Conservation (phyloP, 2,888 invertebrate genomes). For the Drosophila melanosoma region DNA sequence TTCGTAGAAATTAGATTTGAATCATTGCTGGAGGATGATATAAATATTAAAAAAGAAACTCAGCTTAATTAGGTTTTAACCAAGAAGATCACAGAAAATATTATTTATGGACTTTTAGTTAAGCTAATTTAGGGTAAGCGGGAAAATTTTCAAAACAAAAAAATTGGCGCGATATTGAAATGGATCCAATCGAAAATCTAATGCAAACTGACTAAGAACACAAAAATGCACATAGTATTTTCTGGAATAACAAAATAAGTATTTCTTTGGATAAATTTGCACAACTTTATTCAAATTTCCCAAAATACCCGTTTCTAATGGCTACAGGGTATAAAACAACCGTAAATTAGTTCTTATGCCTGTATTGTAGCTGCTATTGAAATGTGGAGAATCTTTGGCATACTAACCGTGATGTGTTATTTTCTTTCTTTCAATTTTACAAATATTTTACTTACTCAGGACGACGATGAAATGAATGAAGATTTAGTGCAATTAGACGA, state of each 20-base stretch:
- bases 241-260: background rate
- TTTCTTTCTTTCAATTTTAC: constrained; percentile 84
- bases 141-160: background rate
- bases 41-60: background rate
- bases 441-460: constrained; percentile 82
- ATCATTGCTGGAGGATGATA: background rate
- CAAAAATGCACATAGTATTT: background rate
- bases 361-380: constrained; percentile 21
- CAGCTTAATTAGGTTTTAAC: background rate
- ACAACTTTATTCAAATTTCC: background rate
- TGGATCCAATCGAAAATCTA: background rate
- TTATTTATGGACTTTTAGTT: too few relatives aligned
- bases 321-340: constrained; percentile 7
- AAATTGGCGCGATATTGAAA: background rate
- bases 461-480: constrained; percentile 85
- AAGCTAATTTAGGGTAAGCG: background rate
- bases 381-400: constrained; percentile 62
- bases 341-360: background rate
- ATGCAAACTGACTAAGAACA: background rate
- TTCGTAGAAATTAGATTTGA: background rate
- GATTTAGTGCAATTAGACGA: constrained; percentile 85
- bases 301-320: background rate
- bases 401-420: constrained; percentile 86
- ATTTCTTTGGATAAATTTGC: background rate
- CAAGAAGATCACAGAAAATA: background rate